Evolutionary conservation across 1,140 invertebrate species (phyloP).

Genomic region (Hermetia illucens): DNA sequence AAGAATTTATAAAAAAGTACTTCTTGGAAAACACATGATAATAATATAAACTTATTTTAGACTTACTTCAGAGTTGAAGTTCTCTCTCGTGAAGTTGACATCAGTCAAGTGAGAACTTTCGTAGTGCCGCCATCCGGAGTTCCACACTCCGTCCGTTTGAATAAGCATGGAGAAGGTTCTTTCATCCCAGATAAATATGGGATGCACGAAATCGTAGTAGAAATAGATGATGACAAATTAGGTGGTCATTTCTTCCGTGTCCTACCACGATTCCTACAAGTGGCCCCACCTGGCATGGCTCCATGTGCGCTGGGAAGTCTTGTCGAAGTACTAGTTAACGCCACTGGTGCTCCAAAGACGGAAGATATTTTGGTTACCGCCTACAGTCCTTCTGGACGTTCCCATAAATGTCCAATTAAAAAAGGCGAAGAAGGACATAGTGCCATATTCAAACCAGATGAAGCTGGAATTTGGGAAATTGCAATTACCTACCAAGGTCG

Average conservation of each 20-base stretch:
- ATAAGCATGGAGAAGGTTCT: slow-evolving; percentile 56
- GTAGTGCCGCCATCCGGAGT: slow-evolving; percentile 64
- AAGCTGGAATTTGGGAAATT: slow-evolving; percentile 93
- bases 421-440: slow-evolving; percentile 68
- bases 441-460: slow-evolving; percentile 91
- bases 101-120: slow-evolving; percentile 63
- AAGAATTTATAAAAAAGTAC: no score
- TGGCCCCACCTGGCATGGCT: slow-evolving; percentile 81
- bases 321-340: slow-evolving; percentile 89
- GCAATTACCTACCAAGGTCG: slow-evolving; percentile 89
- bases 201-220: slow-evolving; percentile 68
- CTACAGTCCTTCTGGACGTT: slow-evolving; percentile 69
- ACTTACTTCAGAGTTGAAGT: slow-evolving; percentile 68
- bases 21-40: no score
- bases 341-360: slow-evolving; percentile 64
- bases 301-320: slow-evolving; percentile 86
- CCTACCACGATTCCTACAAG: slow-evolving; percentile 67
- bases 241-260: slow-evolving; percentile 69
- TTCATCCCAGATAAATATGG: slow-evolving; percentile 84
- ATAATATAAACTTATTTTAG: slow-evolving; percentile 36
- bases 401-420: slow-evolving; percentile 59
- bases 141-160: slow-evolving; percentile 45
- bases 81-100: slow-evolving; percentile 59
- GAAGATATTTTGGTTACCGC: slow-evolving; percentile 80
- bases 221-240: slow-evolving; percentile 42